phyloP scores from a whole-genome alignment of 2,797 vertebrate species.

The Thamnophis elegans region DNA sequence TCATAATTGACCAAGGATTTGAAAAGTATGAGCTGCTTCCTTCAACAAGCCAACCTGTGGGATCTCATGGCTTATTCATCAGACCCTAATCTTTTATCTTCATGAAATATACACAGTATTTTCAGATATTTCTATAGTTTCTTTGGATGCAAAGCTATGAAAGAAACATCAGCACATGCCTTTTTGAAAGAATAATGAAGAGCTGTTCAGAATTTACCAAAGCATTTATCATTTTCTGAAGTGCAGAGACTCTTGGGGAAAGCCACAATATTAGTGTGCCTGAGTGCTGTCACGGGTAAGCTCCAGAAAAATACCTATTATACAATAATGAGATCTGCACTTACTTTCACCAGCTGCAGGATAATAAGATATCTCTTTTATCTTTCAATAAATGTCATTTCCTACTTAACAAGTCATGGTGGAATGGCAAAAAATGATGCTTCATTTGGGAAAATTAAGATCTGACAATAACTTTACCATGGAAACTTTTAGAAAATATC shows the following conservation, averaged over 20 bases:
- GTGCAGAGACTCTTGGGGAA: neutral
- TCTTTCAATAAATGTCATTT: conserved; percentile 5
- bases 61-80: neutral
- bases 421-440: neutral
- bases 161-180: neutral
- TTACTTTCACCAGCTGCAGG: conserved; percentile 10
- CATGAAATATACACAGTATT: conserved; percentile 10
- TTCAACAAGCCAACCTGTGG: neutral
- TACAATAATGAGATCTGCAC: conserved; percentile 12
- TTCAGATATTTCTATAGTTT: conserved; percentile 7
- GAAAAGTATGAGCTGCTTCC: neutral
- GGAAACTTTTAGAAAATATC: neutral
- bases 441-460: neutral
- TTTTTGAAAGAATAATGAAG: conserved; percentile 26
- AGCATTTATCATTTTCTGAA: conserved; percentile 35
- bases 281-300: conserved; percentile 10
- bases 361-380: conserved; percentile 11
- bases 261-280: conserved; percentile 3
- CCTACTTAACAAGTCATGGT: neutral
- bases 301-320: conserved; percentile 16
- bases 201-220: conserved; percentile 11
- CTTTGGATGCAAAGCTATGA: conserved; percentile 1
- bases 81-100: neutral
- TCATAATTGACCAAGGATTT: neutral
- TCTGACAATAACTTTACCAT: neutral